Evolutionary conservation across 2,113 vertebrate species (phyloP).

Genomic region (Progne subis): DNA sequence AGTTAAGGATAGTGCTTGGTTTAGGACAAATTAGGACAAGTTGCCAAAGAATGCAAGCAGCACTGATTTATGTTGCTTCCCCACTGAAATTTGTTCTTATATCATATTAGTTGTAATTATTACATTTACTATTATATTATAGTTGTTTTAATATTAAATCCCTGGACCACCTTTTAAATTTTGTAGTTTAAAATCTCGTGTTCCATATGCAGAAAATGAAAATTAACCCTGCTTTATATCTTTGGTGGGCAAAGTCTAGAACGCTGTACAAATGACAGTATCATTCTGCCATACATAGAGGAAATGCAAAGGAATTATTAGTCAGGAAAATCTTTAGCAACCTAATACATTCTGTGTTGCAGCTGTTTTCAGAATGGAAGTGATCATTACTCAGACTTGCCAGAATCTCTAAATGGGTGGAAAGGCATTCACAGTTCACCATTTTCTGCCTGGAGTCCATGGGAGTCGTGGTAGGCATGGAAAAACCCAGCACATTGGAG

Average conservation of each 20-base stretch:
- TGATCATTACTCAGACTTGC: constrained; percentile 13
- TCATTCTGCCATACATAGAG: background rate
- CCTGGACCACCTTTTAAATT: background rate
- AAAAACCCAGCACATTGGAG: background rate
- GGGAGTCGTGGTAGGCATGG: background rate
- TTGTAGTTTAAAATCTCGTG: background rate
- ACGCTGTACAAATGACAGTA: background rate
- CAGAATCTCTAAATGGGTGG: background rate
- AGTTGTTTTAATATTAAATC: background rate
- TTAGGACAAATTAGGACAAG: background rate
- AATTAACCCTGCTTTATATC: background rate
- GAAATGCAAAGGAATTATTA: background rate
- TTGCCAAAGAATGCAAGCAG: background rate
- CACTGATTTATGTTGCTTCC: background rate
- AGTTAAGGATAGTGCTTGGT: background rate
- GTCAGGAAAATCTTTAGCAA: constrained; percentile 15
- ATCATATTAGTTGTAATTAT: background rate
- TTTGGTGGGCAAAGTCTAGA: background rate
- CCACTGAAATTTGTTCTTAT: background rate
- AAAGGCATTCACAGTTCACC: constrained; percentile 23
- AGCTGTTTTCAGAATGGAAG: constrained; percentile 37
- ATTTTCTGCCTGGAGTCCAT: constrained; percentile 17
- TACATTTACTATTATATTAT: background rate
- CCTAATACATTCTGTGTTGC: background rate
- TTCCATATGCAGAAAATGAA: background rate